Conservation (phyloP, 2,113 vertebrate species). For the Peucedramus taeniatus region DNA sequence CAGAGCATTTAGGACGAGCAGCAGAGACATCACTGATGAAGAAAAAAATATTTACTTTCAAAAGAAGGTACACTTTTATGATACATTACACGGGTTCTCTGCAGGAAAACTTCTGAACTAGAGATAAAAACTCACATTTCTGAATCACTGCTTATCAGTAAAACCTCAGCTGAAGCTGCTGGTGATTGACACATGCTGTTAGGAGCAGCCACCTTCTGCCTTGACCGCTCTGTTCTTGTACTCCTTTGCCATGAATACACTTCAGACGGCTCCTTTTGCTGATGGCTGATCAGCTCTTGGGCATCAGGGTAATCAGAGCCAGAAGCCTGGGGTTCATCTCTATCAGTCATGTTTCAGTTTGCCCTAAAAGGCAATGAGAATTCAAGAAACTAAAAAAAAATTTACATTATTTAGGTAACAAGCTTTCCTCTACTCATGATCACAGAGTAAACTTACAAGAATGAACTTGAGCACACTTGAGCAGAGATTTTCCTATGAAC, state of each 20-base stretch:
- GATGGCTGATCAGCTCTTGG: background rate
- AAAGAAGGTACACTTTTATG: background rate
- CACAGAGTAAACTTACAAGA: background rate
- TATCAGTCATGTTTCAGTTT: conserved; percentile 1
- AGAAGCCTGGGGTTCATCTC: background rate
- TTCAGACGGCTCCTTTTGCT: background rate
- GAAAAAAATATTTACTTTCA: background rate
- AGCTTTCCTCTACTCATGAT: background rate
- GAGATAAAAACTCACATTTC: conserved; percentile 15
- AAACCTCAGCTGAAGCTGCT: background rate
- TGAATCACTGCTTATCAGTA: conserved; percentile 1
- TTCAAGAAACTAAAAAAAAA: background rate
- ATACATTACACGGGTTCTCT: background rate
- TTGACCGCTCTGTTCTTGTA: accelerated
- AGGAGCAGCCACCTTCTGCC: background rate
- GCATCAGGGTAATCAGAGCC: background rate
- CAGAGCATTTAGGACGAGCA: background rate
- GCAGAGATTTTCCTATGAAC: background rate
- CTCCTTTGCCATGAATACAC: background rate
- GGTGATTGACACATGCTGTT: background rate
- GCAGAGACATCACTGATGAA: background rate
- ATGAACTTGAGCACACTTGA: too few relatives aligned
- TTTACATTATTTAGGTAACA: background rate
- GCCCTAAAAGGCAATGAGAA: background rate
- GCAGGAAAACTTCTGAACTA: background rate